phyloP scores from a whole-genome alignment of 2,888 invertebrate genomes.

The Pammene aurita region DNA sequence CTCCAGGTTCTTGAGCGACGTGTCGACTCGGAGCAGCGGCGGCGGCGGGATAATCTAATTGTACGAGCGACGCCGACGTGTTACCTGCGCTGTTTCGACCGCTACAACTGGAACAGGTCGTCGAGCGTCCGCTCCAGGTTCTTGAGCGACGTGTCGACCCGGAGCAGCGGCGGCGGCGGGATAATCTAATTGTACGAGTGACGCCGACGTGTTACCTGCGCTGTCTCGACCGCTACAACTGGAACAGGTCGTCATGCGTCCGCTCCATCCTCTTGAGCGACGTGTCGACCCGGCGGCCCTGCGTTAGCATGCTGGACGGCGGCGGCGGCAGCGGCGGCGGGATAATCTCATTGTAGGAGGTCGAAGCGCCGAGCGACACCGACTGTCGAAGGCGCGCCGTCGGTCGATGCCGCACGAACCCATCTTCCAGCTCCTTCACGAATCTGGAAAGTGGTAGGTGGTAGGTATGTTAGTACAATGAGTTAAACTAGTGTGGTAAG shows the following conservation, averaged over 20 bases:
- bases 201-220: slow-evolving; percentile 71
- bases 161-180: slow-evolving; percentile 85
- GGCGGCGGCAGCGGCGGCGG: slow-evolving; percentile 81
- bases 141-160: slow-evolving; percentile 84
- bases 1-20: slow-evolving; percentile 39
- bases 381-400: slow-evolving; percentile 83
- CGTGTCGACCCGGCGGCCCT: slow-evolving; percentile 90
- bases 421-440: slow-evolving; percentile 80
- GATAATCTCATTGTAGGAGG: slow-evolving; percentile 75
- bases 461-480: neutral
- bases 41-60: too few species aligned
- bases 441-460: slow-evolving; percentile 70
- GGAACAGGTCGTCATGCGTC: slow-evolving; percentile 94
- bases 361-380: slow-evolving; percentile 77
- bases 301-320: slow-evolving; percentile 89
- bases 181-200: slow-evolving; percentile 75
- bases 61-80: slow-evolving; percentile 65
- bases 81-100: too few species aligned
- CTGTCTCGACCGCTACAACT: slow-evolving; percentile 90
- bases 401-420: slow-evolving; percentile 80
- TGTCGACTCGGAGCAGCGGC: too few species aligned
- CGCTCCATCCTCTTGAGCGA: slow-evolving; percentile 92
- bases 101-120: too few species aligned
- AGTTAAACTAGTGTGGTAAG: neutral
- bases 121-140: too few species aligned